Percentiles rank a stretch among this genome's conserved stretches.
These are phyloP conservation scores for Dendronephthya gigantea DNA, from an alignment of 64 coral and sea anemone genomes.

Conservation along the genomic window DNA sequence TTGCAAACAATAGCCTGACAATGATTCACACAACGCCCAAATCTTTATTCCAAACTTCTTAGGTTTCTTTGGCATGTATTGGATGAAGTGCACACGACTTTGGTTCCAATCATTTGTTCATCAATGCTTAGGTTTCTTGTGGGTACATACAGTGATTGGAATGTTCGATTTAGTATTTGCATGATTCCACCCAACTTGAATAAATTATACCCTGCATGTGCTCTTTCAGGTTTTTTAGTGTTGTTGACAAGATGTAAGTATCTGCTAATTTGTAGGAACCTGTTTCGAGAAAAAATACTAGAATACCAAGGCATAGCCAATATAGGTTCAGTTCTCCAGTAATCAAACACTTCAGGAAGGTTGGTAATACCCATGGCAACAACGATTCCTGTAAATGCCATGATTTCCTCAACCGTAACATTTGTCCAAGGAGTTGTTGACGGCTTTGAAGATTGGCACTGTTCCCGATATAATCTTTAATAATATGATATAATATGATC, in stretches of 20 bases:
- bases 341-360: conserved; percentile 1
- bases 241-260: conserved; percentile 7
- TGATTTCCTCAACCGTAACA: not conserved
- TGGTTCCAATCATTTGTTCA: not conserved
- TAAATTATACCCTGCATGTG: not conserved
- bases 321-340: conserved; percentile 7
- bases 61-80: too few relatives aligned
- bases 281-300: not conserved
- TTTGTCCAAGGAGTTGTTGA: not conserved
- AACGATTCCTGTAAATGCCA: not conserved
- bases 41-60: too few relatives aligned
- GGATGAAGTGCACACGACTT: not conserved
- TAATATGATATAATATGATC: too few relatives aligned
- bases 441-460: not conserved
- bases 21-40: too few relatives aligned
- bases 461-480: not conserved
- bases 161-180: not conserved
- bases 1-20: too few relatives aligned
- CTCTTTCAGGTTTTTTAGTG: not conserved
- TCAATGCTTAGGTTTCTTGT: conserved; percentile 9
- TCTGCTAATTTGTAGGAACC: not conserved
- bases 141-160: not conserved
- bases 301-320: not conserved
- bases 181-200: not conserved
- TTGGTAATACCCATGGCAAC: not conserved